Evolutionary conservation across 2,888 invertebrate genomes (phyloP), one percentile per base, ranked within the genome.

Genomic region (Pterobdella sp.): DNA sequence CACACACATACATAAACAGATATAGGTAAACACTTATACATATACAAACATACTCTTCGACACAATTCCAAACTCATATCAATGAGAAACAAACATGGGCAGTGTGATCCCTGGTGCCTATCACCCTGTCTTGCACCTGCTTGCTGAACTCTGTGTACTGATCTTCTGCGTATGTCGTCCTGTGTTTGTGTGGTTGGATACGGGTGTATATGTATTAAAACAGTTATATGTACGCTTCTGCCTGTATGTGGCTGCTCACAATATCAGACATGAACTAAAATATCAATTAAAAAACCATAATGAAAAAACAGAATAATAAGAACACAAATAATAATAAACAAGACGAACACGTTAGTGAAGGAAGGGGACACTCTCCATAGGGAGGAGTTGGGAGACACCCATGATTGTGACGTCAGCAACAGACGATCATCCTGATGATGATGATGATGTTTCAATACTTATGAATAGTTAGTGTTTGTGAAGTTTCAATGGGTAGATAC

Each of bases 101-200:
- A 34, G 87, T 88, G 82, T 91, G 91, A 31, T 88, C 89, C 82
- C 90, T 90, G 0, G 96, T 96, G 75, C 94, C 95, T 71, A 97
- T 88, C 73, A 95, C 88, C 76, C 90, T 88, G 79, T 94, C 93
- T 83, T 94, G 92, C 0, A 87, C 84, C 42, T 79, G 78, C 76
- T 94, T 93, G 78, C 91, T 91, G 84, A 95, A 95, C 82, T 95
- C 94, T 42, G 92, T 90, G 82, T 94, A 91, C 79, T 92, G 91
- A 78, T 95, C 93, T 77, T 90, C 89, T 78, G 90, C 89, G 78
- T 94, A 87, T 37, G 89, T 86, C 79, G 88, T 87, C 79, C 91
- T 90, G 82, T 36, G 78, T 76, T 32, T 68, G 31, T 26, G 31
- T 67, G 60, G 18, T 4, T 56, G 60, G 18, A 26, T 56, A 26